Base-by-base conservation (phyloP, 1,140 invertebrate species). In the Cyclargus thomasi region DNA sequence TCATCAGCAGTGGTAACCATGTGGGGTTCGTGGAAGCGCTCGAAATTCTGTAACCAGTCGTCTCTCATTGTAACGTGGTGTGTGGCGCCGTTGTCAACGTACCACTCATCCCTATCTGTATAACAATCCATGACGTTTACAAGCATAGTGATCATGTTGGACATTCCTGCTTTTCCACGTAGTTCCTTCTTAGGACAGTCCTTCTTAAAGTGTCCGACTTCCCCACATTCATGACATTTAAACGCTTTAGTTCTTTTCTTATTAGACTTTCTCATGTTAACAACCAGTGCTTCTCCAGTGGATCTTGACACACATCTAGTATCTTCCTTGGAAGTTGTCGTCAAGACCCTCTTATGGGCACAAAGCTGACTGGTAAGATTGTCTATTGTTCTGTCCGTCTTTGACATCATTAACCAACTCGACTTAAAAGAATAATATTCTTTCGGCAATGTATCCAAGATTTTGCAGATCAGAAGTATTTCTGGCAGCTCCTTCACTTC, bases 361-460 rank as follows among this genome's bases (percentile, higher is more conserved):
- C 64, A 53, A 14, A 65, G 36, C 18, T 65, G 64, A 53, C 18
- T 21, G 36, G 64, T 65, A 47, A 67, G 55, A 63, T 67, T 67
- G 5, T 68, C 67, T 53, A 64, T 36, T 5, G 67, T 68, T 18
- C 53, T 57, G 14, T 68, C 67, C 14, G 64, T 69, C 29, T 69
- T 69, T 17, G 67, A 16, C 29, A 67, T 67, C 18, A 67, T 4
- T 11, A 62, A 2, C 66, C 66, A 67, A 20, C 66, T 67, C 8
- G 67, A 69, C 18, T 69, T 69, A 18, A 69, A 69, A 4, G 63
- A 39, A 29, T 65, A 64, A 53, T 69, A 69, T 59, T 23, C 23
- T 62, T 57, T 29, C 5, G 67, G 67, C 20, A 69, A 39, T 16
- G 63, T 69, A 35, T 59, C 63, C 8, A 69, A 62, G 8, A 69